Conservation (phyloP, 2,888 invertebrate genomes). For the Calephelis perditalis region DNA sequence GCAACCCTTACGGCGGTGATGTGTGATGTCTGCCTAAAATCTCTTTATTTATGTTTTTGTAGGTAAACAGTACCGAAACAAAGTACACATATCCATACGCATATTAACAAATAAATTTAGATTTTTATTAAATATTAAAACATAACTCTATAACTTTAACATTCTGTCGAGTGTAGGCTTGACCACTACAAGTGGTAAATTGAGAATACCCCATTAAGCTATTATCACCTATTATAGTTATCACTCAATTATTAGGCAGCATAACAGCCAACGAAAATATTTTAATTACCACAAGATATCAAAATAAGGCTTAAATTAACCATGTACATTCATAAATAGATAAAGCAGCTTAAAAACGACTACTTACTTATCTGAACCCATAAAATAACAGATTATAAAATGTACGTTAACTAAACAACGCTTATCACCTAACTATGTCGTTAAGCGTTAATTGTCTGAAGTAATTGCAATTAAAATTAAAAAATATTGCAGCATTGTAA, state of each 20-base stretch:
- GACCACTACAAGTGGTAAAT: too few species aligned
- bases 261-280: background rate
- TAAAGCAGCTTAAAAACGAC: background rate
- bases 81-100: too few species aligned
- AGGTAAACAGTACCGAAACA: too few species aligned
- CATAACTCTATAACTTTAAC: background rate
- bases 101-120: too few species aligned
- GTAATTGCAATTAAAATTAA: conserved; percentile 71
- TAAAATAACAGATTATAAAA: conserved; percentile 28
- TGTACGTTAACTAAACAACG: conserved; percentile 15
- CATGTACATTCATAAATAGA: conserved; percentile 8
- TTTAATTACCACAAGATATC: conserved; percentile 2
- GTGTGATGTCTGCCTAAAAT: too few species aligned
- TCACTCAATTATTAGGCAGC: too few species aligned
- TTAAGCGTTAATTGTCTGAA: conserved; percentile 62
- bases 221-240: too few species aligned
- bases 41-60: too few species aligned
- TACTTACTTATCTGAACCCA: conserved; percentile 1
- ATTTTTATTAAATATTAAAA: background rate
- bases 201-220: too few species aligned
- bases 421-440: conserved; percentile 48
- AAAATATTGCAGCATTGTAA: conserved; percentile 57
- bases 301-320: conserved; percentile 1
- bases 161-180: too few species aligned
- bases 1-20: too few species aligned